Evolutionary conservation across 2,888 invertebrate genomes (phyloP).

Genomic region (Lissocephala sabroskyi): DNA sequence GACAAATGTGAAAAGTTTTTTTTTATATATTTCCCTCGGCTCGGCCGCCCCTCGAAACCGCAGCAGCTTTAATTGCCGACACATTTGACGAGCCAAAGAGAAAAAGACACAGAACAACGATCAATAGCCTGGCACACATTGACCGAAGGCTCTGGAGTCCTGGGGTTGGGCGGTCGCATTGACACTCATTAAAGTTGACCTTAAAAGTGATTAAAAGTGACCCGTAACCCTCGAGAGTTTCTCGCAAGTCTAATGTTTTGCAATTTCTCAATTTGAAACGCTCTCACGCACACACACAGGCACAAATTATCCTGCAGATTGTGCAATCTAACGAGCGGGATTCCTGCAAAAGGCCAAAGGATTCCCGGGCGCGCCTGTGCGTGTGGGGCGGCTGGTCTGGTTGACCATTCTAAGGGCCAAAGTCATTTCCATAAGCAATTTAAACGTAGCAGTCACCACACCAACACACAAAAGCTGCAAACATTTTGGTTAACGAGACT

Average conservation of each 20-base stretch:
- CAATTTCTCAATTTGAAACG: slow-evolving; percentile 56
- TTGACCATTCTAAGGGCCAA: slow-evolving; percentile 3
- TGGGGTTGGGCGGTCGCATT: slow-evolving; percentile 32
- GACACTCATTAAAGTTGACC: slow-evolving; percentile 64
- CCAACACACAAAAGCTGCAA: slow-evolving; percentile 26
- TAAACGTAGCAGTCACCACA: slow-evolving; percentile 20
- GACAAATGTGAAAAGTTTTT: slow-evolving; percentile 56
- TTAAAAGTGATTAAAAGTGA: slow-evolving; percentile 69
- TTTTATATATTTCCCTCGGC: no score
- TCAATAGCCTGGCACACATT: no score
- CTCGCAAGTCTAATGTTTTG: slow-evolving; percentile 61
- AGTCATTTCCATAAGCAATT: slow-evolving; percentile 31
- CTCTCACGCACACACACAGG: slow-evolving; percentile 4
- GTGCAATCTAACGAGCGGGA: neutral
- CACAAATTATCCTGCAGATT: neutral
- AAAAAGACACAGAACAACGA: slow-evolving; percentile 23
- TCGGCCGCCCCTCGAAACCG: no score
- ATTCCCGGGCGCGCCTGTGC: neutral
- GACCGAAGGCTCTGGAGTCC: no score
- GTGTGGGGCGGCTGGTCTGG: slow-evolving; percentile 1
- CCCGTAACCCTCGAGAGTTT: no score
- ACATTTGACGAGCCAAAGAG: slow-evolving; percentile 24
- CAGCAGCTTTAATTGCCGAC: no score
- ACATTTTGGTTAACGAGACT: slow-evolving; percentile 64
- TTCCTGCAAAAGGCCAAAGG: neutral